Evolutionary conservation across 2,888 invertebrate species (phyloP), one percentile per base, ranked within the genome.

Genomic region (Perizoma affinitatum): DNA sequence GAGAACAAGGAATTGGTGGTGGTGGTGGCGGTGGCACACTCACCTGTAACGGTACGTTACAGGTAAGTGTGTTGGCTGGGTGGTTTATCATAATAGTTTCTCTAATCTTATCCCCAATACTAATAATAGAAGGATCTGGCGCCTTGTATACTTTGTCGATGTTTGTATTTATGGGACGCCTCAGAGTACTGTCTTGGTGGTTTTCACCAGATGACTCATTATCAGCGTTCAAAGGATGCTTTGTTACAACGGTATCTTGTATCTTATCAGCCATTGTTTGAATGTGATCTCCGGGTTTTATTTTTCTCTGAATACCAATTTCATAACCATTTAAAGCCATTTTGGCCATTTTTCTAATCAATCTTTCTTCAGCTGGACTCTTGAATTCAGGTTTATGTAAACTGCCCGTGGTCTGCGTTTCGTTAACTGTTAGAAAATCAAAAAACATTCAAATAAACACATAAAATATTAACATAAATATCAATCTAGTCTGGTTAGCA

Each of bases 271-370:
- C 93, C 92, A 92, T 93, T 10, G 87, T 88, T 72, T 92, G 91
- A 68, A 93, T 92, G 67, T 92, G 92, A 67, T 92, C 91, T 44
- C 90, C 92, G 0, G 93, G 93, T 67, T 92, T 93, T 54, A 92
- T 92, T 83, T 91, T 93, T 69, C 93, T 83, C 71, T 93, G 93
- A 65, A 93, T 92, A 35, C 93, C 93, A 61, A 93, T 93, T 79
- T 93, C 93, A 68, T 92, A 93, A 36, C 92, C 92, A 72, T 93
- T 92, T 51, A 93, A 76, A 9, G 93, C 92, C 90, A 92, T 91
- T 83, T 92, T 93, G 41, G 92, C 91, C 88, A 93, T 88, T 80
- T 92, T 92, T 67, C 88, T 85, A 53, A 93, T 88, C 38, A 93
- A 82, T 61, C 92, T 83, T 77, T 92, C 92, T 76, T 92, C 92